Conservation (phyloP, 2,888 invertebrate species). For the Octodonta nipae region DNA sequence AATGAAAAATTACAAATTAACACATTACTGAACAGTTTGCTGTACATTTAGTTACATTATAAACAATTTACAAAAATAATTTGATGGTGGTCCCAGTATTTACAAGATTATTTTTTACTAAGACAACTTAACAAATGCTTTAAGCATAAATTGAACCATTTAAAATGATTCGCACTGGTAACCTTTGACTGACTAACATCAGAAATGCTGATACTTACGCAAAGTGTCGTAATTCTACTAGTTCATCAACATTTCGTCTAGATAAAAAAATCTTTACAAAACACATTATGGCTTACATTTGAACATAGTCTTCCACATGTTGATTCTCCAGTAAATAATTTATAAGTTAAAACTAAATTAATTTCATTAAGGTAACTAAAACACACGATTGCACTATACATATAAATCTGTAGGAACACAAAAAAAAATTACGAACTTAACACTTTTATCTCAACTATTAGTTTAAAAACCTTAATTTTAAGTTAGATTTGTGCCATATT, state of each 20-base stretch:
- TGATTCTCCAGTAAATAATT: too few species aligned
- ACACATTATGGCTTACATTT: too few species aligned
- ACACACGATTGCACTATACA: constrained; percentile 21
- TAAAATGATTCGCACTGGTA: constrained; percentile 21
- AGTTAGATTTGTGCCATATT: constrained; percentile 11
- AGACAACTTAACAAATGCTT: constrained; percentile 18
- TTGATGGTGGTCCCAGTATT: constrained; percentile 20
- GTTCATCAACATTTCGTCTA: constrained; percentile 8
- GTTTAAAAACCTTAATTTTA: constrained; percentile 9
- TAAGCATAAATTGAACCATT: constrained; percentile 13
- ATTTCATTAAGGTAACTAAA: constrained; percentile 25
- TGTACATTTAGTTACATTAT: constrained; percentile 15
- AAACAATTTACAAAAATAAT: constrained; percentile 18
- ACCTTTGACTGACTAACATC: constrained; percentile 27
- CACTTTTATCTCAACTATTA: too few species aligned
- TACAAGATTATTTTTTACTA: constrained; percentile 14
- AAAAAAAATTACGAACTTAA: too few species aligned
- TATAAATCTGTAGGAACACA: constrained; percentile 21
- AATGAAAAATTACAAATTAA: constrained; percentile 25
- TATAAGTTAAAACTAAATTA: too few species aligned
- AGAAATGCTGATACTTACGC: constrained; percentile 11
- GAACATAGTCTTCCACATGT: too few species aligned
- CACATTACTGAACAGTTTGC: constrained; percentile 25
- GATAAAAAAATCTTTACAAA: constrained; percentile 9
- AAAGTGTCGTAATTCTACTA: too few species aligned